These are phyloP conservation scores for Rhynchonycteris naso DNA, from an alignment of 2,797 vertebrate genomes.

Conservation along the genomic window DNA sequence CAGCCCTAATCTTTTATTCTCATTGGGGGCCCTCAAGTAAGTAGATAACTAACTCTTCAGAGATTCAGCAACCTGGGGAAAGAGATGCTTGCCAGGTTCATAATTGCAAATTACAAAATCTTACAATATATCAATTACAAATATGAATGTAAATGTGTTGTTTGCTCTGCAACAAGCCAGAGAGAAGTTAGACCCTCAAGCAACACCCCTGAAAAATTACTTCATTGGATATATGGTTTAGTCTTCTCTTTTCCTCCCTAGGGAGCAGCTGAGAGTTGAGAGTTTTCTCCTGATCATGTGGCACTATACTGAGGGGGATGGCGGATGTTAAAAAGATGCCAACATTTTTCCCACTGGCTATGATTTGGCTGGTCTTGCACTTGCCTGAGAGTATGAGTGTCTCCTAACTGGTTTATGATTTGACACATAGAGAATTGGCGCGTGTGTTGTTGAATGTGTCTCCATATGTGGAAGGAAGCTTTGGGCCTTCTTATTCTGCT, in stretches of 20 bases:
- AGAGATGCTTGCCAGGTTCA: background rate
- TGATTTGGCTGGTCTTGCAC: background rate
- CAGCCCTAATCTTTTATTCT: background rate
- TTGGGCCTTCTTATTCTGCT: background rate
- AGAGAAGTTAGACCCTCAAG: background rate
- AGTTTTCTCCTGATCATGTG: background rate
- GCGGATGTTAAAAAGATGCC: background rate
- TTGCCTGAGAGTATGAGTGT: background rate
- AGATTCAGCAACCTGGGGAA: background rate
- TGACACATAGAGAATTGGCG: background rate
- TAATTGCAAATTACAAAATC: background rate
- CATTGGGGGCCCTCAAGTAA: background rate
- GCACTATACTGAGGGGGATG: background rate
- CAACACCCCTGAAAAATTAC: background rate
- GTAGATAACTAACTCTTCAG: background rate
- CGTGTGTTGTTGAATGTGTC: background rate
- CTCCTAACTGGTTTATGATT: background rate
- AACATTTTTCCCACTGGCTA: background rate
- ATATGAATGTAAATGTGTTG: background rate
- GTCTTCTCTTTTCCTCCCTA: background rate
- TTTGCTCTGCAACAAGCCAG: background rate
- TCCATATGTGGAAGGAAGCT: background rate
- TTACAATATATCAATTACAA: background rate
- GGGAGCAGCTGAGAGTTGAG: background rate
- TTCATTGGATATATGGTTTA: background rate